Percentiles rank a stretch among this genome's conserved stretches.
Conservation (phyloP, 2,797 vertebrate genomes). For the Pseudochromis fuscus region DNA sequence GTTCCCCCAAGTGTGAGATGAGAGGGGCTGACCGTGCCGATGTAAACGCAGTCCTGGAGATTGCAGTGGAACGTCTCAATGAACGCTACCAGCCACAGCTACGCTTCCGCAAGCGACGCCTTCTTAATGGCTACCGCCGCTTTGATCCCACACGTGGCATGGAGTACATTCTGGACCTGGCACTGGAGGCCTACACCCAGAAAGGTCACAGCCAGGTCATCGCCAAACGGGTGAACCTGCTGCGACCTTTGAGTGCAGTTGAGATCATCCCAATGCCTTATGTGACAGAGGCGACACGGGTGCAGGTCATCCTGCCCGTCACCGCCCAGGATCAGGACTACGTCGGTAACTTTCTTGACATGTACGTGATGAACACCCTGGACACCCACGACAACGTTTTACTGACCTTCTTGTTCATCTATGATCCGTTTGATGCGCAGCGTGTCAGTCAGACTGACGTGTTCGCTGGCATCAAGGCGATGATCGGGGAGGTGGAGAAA, state of each 20-base stretch:
- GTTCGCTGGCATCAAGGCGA: slow-evolving; percentile 92
- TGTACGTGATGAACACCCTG: slow-evolving; percentile 92
- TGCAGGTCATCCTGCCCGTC: slow-evolving; percentile 95
- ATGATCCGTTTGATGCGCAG: slow-evolving; percentile 92
- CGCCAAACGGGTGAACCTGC: slow-evolving; percentile 90
- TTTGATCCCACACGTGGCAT: slow-evolving; percentile 96
- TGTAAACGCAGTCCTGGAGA: slow-evolving; percentile 88
- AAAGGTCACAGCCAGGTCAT: slow-evolving; percentile 93
- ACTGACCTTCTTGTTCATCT: slow-evolving; percentile 94
- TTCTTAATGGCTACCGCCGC: slow-evolving; percentile 95
- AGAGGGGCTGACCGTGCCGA: slow-evolving; percentile 91
- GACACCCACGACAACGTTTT: slow-evolving; percentile 93
- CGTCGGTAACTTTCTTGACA: slow-evolving; percentile 92
- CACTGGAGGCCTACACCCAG: slow-evolving; percentile 93
- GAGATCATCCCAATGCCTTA: slow-evolving; percentile 99
- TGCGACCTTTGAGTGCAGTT: slow-evolving; percentile 92
- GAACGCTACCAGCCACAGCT: slow-evolving; percentile 92
- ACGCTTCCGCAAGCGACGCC: slow-evolving; percentile 91
- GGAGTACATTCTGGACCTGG: slow-evolving; percentile 95
- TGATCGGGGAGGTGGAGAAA: slow-evolving; percentile 92
- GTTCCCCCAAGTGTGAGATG: slow-evolving; percentile 94
- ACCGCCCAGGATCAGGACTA: slow-evolving; percentile 88
- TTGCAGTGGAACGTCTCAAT: slow-evolving; percentile 92
- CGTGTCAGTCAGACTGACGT: slow-evolving; percentile 90
- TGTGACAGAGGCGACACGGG: slow-evolving; percentile 94